These are phyloP conservation scores for Anorthoa munda DNA, from an alignment of 2,888 invertebrate species.

Conservation along the genomic window DNA sequence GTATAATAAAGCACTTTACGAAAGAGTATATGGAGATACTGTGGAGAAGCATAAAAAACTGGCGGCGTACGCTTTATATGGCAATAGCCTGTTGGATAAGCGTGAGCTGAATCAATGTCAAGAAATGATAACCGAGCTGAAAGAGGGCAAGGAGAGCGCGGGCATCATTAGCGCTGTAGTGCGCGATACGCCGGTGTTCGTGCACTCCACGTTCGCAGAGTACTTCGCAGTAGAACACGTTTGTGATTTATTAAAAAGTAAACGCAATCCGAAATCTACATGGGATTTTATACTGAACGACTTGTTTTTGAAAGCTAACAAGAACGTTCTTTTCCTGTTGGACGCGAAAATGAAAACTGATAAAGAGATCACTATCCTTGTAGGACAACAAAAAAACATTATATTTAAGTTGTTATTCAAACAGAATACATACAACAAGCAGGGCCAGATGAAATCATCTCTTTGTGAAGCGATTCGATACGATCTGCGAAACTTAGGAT, in stretches of 20 bases:
- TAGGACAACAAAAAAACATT: background rate
- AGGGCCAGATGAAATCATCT: conserved; percentile 11
- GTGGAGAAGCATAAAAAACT: conserved; percentile 33
- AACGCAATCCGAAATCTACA: too few species aligned
- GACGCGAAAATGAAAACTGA: conserved; percentile 19
- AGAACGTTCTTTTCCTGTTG: conserved; percentile 5
- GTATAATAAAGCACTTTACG: conserved; percentile 20
- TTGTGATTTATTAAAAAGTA: conserved; percentile 16
- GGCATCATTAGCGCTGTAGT: conserved; percentile 17
- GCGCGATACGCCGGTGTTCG: conserved; percentile 22
- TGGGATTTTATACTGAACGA: conserved; percentile 25
- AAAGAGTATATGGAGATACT: conserved; percentile 4
- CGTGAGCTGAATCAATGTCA: conserved; percentile 15
- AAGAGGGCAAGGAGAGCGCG: conserved; percentile 18
- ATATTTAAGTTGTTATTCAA: conserved; percentile 2
- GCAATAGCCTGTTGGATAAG: conserved; percentile 8
- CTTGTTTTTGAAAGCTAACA: conserved; percentile 18
- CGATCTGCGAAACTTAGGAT: conserved; percentile 1
- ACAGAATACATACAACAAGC: background rate
- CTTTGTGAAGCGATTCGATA: conserved; percentile 17
- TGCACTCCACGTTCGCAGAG: conserved; percentile 28
- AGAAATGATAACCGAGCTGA: conserved; percentile 13
- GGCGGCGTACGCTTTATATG: conserved; percentile 33
- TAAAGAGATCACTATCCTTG: background rate
- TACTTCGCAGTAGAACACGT: conserved; percentile 26